phyloP scores from a whole-genome alignment of 1,140 invertebrate species.

The Diorhabda elongata region DNA sequence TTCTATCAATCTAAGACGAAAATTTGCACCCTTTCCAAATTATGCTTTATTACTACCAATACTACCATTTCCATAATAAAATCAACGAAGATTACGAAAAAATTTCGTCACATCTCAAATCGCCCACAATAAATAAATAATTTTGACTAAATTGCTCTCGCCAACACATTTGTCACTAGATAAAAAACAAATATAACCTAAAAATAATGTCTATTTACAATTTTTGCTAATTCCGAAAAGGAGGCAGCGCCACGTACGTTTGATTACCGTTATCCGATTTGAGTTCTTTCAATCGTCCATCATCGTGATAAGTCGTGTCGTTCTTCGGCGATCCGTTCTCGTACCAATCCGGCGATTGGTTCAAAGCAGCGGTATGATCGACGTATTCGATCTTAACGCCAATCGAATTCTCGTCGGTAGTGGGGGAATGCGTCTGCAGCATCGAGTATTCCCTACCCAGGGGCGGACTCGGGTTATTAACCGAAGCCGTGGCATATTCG shows the following conservation, averaged over 20 bases:
- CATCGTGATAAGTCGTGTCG: conserved; percentile 54
- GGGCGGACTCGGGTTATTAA: conserved; percentile 52
- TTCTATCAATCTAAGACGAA: too few relatives aligned
- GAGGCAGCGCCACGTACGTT: conserved; percentile 65
- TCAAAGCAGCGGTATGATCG: conserved; percentile 46
- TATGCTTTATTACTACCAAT: too few relatives aligned
- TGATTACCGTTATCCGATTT: conserved; percentile 60
- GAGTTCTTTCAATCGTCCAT: conserved; percentile 55
- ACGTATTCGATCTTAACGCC: conserved; percentile 47
- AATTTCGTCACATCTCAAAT: not conserved
- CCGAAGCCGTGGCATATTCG: conserved; percentile 58
- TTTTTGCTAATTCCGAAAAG: conserved; percentile 64
- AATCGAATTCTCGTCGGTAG: conserved; percentile 52
- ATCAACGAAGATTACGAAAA: too few relatives aligned
- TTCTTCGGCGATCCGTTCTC: conserved; percentile 55
- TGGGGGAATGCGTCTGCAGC: conserved; percentile 61
- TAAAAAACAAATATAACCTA: not conserved
- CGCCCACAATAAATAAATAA: not conserved
- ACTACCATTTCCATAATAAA: too few relatives aligned
- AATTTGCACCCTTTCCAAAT: too few relatives aligned
- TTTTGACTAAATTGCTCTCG: conserved; percentile 7
- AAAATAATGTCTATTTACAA: conserved; percentile 16
- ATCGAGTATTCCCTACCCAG: conserved; percentile 62
- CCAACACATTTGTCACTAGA: not conserved
- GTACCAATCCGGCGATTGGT: conserved; percentile 48